Conservation (phyloP, 2,797 vertebrate genomes). For the Parambassis ranga region DNA sequence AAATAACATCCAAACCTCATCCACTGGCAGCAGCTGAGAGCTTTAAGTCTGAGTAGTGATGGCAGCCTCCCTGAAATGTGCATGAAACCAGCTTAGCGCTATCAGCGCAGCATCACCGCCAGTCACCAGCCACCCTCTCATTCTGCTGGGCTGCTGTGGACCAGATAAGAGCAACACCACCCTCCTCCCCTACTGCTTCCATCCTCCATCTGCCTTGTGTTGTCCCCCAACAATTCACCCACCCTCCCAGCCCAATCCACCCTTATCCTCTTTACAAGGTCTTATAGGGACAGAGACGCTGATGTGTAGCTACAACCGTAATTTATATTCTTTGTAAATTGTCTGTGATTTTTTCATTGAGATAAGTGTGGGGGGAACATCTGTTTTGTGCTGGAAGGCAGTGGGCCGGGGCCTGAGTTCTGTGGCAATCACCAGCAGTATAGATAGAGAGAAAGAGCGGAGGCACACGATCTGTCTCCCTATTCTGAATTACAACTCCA, state of each 20-base stretch:
- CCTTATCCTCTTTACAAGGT: constrained; percentile 73
- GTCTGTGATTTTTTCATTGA: constrained; percentile 79
- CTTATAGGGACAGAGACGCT: constrained; percentile 70
- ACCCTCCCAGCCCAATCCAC: constrained; percentile 62
- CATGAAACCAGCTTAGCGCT: constrained; percentile 76
- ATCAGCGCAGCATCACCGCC: constrained; percentile 77
- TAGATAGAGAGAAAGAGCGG: constrained; percentile 64
- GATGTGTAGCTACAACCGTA: constrained; percentile 67
- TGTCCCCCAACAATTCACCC: constrained; percentile 56
- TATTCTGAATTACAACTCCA: constrained; percentile 66
- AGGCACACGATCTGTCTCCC: constrained; percentile 60
- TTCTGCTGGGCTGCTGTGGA: constrained; percentile 73
- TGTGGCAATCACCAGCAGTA: constrained; percentile 68
- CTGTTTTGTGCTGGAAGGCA: constrained; percentile 79
- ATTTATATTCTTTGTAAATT: constrained; percentile 85
- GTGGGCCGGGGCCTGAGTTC: constrained; percentile 58
- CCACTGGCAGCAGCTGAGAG: constrained; percentile 57
- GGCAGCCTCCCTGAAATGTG: constrained; percentile 74
- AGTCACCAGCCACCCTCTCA: constrained; percentile 77
- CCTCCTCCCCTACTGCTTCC: constrained; percentile 52
- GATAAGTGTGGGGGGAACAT: constrained; percentile 79
- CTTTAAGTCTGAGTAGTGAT: constrained; percentile 67
- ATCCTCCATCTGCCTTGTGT: constrained; percentile 53
- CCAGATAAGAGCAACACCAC: constrained; percentile 76
- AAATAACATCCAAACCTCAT: constrained; percentile 64